Base-by-base conservation (phyloP, 1,140 invertebrate species). In the Propsilocerus akamusi region DNA sequence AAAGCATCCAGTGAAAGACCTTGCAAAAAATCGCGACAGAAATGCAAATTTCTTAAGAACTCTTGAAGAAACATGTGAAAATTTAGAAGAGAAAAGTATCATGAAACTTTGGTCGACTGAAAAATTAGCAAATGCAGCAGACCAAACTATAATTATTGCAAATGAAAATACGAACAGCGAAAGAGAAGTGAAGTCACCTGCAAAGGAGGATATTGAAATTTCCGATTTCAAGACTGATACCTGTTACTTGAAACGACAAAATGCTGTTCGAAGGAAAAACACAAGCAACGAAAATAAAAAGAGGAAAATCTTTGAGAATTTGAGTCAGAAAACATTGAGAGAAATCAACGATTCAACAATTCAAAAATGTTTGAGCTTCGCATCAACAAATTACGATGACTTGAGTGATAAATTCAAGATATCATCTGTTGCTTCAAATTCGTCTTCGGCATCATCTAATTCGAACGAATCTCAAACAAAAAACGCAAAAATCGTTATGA, bases 181-280 rank as follows among this genome's bases (percentile, higher is more conserved):
- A 37, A 64, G 64, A 62, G 62, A 64, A 52, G 62, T 64, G 37
- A 59, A 61, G 10, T 63, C 62, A 0, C 62, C 62, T 14, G 59
- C 56, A 6, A 22, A 32, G 22, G 41, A 14, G 17, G 34, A 41
- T 8, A 30, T 30, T 30, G 28, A 30, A 6, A 6, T 7, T 30
- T 8, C n/a, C 10, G 28, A 30, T n/a, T 30, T 30, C 10, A 30
- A 30, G 6, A 30, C 10, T 30, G 28, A 30, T n/a, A 11, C 28
- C 14, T 47, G 26, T 32, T 61, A 65, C 51, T 50, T 65, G 20
- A 62, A 63, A 47, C 53, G 63, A 3, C 63, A 65, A 53, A 57
- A 60, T 12, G 63, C 62, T 14, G 63, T 65, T 46, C 55, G 63
- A 7, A 57, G 63, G 22, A 65, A 65, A 54, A 25, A 30, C 2